Evolutionary conservation across 2,888 invertebrate genomes (phyloP), one percentile per base, ranked within the genome.

Genomic region (Megastigmus dorsalis): DNA sequence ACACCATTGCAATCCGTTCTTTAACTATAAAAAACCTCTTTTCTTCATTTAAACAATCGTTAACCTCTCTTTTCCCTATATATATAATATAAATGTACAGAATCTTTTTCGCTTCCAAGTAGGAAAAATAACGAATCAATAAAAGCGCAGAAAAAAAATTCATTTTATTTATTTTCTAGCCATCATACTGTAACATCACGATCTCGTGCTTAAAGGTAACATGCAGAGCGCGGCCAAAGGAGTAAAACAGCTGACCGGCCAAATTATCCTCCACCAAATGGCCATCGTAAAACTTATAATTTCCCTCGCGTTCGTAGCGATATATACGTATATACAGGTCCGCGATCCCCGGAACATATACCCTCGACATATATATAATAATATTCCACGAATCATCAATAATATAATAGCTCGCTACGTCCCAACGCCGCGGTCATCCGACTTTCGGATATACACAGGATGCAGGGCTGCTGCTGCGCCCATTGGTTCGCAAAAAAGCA

Each of bases 231-330:
- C 20, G 18, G 28, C 48, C 20, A 18, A 26, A 48, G 23, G 30
- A n/a, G n/a, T 5, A 62, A 60, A 45, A 30, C 43, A 28, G 65
- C 50, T 26, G 10, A 33, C 45, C n/a, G 9, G 36, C 65, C 6
- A 55, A 52, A 66, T 66, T 43, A 67, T 57, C 45, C 45, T 54
- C 26, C 15, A 33, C 23, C 57, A 20, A 67, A 23, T 6, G 57
- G 23, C 36, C 50, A 30, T 62, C 69, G 60, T 69, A 69, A 69
- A 69, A n/a, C 38, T 62, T 20, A 28, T 41, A 60, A 69, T 60
- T 69, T 69, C 38, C 60, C 60, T 60, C 69, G 41, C 50, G 48
- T 30, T n/a, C n/a, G n/a, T n/a, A n/a, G n/a, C n/a, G n/a, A n/a
- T n/a, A n/a, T n/a, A n/a, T n/a, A n/a, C n/a, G n/a, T n/a, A n/a